These are phyloP conservation scores for Grammomys surdaster DNA, from an alignment of 2,113 vertebrate genomes.

Conservation along the genomic window DNA sequence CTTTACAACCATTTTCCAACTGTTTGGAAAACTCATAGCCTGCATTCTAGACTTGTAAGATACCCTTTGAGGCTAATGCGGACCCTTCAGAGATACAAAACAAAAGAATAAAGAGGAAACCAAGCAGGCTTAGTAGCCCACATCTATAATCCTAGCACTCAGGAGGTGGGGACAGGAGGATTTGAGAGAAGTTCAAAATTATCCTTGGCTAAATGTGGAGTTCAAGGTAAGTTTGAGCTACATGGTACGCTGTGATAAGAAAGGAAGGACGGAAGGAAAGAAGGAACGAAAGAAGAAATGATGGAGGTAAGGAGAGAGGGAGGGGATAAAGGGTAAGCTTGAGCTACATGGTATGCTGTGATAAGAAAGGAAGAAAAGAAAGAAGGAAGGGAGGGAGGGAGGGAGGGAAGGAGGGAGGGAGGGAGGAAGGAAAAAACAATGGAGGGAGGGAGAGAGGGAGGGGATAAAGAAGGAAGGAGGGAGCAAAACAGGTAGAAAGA, in stretches of 20 bases:
- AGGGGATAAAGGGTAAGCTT: no score
- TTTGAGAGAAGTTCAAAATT: background rate
- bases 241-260: background rate
- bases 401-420: rapidly evolving
- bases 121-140: background rate
- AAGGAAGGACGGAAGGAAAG: no score
- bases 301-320: no score
- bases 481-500: no score
- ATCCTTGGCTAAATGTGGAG: background rate
- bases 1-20: constrained; percentile 1
- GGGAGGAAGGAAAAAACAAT: rapidly evolving
- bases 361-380: no score
- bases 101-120: background rate
- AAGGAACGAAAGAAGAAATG: no score
- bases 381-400: background rate
- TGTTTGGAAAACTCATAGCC: background rate
- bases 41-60: constrained; percentile 21
- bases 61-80: background rate
- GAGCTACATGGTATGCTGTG: no score
- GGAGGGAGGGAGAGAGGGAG: rapidly evolving
- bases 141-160: background rate
- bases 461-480: background rate
- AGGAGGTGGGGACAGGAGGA: background rate
- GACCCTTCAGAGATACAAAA: background rate
- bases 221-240: background rate